Evolutionary conservation across 2,888 invertebrate species (phyloP).

Genomic region (Eristalis pertinax): DNA sequence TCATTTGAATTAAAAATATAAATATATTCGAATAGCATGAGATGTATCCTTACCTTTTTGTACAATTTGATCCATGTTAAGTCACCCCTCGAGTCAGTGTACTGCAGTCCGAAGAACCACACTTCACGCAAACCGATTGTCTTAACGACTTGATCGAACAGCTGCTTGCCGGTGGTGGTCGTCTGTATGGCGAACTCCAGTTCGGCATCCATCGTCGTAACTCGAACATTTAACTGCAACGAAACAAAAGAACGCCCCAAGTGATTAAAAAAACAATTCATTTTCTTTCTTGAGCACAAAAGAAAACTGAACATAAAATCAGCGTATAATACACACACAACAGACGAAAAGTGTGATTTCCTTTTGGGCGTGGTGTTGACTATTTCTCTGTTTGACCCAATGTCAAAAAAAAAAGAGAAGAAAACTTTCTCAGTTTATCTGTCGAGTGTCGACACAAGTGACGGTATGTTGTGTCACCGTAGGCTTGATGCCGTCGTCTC

Average conservation of each 20-base stretch:
- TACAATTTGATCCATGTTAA: slow-evolving; percentile 99
- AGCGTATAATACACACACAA: not conserved
- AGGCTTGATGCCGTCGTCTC: slow-evolving; percentile 21
- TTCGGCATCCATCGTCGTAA: slow-evolving; percentile 99
- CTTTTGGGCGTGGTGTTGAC: slow-evolving; percentile 37
- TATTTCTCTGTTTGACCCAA: slow-evolving; percentile 31
- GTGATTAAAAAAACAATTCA: slow-evolving; percentile 28
- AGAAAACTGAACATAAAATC: not conserved
- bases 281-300: not conserved
- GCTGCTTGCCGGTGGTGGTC: slow-evolving; percentile 99
- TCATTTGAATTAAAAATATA: not conserved
- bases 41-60: slow-evolving; percentile 92
- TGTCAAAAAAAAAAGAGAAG: not conserved
- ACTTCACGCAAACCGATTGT: slow-evolving; percentile 99
- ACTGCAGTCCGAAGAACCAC: slow-evolving; percentile 99
- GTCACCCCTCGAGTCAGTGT: slow-evolving; percentile 98
- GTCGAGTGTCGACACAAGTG: slow-evolving; percentile 13
- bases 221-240: slow-evolving; percentile 98
- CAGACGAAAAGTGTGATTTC: not conserved
- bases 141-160: slow-evolving; percentile 99
- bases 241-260: slow-evolving; percentile 59
- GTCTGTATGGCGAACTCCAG: slow-evolving; percentile 99
- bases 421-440: slow-evolving; percentile 57
- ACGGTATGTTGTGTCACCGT: slow-evolving; percentile 18
- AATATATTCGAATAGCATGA: not conserved